These are phyloP conservation scores for Hermetia illucens DNA, from an alignment of 1,140 invertebrate species.

Conservation along the genomic window DNA sequence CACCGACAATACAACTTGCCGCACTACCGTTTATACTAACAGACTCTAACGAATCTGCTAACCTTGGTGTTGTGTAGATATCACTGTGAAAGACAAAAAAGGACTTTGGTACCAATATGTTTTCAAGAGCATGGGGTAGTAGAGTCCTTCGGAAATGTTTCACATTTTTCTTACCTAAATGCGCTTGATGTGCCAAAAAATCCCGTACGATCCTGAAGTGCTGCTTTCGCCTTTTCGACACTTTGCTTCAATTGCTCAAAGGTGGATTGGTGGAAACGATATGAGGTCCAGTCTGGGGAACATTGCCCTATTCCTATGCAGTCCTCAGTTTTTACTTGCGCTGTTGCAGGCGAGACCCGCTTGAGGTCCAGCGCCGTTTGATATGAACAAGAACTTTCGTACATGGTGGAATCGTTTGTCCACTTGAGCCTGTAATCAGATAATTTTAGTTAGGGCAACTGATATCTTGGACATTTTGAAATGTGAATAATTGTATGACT, in stretches of 20 bases:
- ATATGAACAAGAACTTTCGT: conserved; percentile 81
- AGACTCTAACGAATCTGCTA: conserved; percentile 25
- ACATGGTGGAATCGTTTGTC: conserved; percentile 39
- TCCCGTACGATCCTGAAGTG: conserved; percentile 42
- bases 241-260: conserved; percentile 79
- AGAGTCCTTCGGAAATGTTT: not conserved
- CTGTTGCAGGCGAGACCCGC: conserved; percentile 39
- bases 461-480: too few relatives aligned
- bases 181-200: conserved; percentile 29
- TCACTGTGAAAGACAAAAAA: conserved; percentile 13
- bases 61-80: conserved; percentile 26
- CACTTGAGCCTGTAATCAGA: conserved; percentile 22
- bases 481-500: too few relatives aligned
- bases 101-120: not conserved
- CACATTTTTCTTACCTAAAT: conserved; percentile 18
- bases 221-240: conserved; percentile 77
- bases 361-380: conserved; percentile 72
- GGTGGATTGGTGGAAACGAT: conserved; percentile 60
- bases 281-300: conserved; percentile 52
- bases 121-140: not conserved
- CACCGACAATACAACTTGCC: not conserved
- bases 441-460: too few relatives aligned
- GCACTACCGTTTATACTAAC: not conserved
- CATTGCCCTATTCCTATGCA: conserved; percentile 33
- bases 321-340: conserved; percentile 42